These are phyloP conservation scores for Limonius californicus DNA, from an alignment of 1,140 invertebrate genomes.

Conservation along the genomic window DNA sequence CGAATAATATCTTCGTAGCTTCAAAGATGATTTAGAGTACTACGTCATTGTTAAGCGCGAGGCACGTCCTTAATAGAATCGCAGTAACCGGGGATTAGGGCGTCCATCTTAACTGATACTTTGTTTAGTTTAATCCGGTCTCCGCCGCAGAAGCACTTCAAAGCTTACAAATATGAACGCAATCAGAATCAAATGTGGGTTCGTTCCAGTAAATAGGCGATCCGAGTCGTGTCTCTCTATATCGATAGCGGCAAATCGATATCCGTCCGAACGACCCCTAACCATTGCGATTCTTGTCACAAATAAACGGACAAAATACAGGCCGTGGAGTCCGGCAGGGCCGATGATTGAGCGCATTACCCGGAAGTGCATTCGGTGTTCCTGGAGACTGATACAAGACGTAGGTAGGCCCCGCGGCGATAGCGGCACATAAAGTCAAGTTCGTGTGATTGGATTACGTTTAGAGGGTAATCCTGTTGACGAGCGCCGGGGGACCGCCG, in stretches of 20 bases:
- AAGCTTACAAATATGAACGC: slow-evolving; percentile 35
- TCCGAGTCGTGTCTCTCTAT: slow-evolving; percentile 22
- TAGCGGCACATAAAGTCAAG: slow-evolving; percentile 15
- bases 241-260: slow-evolving; percentile 22
- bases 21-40: too few relatives aligned
- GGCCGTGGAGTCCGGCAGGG: slow-evolving; percentile 5
- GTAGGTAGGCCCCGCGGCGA: slow-evolving; percentile 19
- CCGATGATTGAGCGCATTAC: slow-evolving; percentile 18
- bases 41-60: too few relatives aligned
- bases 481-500: slow-evolving; percentile 41
- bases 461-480: slow-evolving; percentile 45
- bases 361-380: slow-evolving; percentile 7
- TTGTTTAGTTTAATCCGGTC: slow-evolving; percentile 28
- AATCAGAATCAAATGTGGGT: slow-evolving; percentile 38
- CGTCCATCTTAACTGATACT: slow-evolving; percentile 23
- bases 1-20: too few relatives aligned
- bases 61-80: slow-evolving; percentile 1
- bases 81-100: slow-evolving; percentile 17
- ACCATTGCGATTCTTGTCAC: slow-evolving; percentile 31
- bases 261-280: slow-evolving; percentile 19
- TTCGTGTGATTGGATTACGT: slow-evolving; percentile 45
- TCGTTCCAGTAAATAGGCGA: slow-evolving; percentile 36
- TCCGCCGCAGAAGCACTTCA: slow-evolving; percentile 26
- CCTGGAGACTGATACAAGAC: slow-evolving; percentile 12
- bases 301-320: slow-evolving; percentile 30